Percentiles rank a stretch among this genome's conserved stretches.
phyloP scores from a whole-genome alignment of 37 sponge, comb jelly and placozoan species.

The Bolinopsis microptera region DNA sequence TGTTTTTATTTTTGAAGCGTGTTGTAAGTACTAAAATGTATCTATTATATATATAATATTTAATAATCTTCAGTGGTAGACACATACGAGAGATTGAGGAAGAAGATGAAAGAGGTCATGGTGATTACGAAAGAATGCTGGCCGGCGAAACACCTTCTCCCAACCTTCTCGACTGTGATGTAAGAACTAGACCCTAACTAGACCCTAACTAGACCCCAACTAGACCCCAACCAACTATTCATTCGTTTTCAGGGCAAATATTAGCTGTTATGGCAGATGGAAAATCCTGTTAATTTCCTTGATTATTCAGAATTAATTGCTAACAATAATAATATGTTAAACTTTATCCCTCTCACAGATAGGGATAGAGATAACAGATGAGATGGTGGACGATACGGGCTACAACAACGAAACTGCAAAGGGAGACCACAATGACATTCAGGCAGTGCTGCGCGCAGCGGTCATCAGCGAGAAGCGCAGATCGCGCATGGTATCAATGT shows the following conservation, averaged over 20 bases:
- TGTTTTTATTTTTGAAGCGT: too few relatives aligned
- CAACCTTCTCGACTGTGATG: neutral
- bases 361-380: neutral
- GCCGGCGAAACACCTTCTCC: neutral
- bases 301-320: too few relatives aligned
- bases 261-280: too few relatives aligned
- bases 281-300: too few relatives aligned
- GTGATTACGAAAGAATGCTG: neutral
- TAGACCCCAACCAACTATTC: too few relatives aligned
- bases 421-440: constrained; percentile 29
- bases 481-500: constrained; percentile 9
- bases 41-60: neutral
- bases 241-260: too few relatives aligned
- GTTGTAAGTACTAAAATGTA: too few relatives aligned
- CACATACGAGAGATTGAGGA: neutral
- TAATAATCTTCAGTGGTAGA: neutral
- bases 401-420: constrained; percentile 33
- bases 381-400: neutral
- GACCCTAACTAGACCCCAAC: too few relatives aligned
- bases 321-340: too few relatives aligned
- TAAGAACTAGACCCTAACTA: too few relatives aligned
- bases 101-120: neutral
- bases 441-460: constrained; percentile 28
- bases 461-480: constrained; percentile 58
- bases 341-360: neutral